These are phyloP conservation scores for Toxonevra muliebris DNA, from an alignment of 2,888 invertebrate species.

Conservation along the genomic window DNA sequence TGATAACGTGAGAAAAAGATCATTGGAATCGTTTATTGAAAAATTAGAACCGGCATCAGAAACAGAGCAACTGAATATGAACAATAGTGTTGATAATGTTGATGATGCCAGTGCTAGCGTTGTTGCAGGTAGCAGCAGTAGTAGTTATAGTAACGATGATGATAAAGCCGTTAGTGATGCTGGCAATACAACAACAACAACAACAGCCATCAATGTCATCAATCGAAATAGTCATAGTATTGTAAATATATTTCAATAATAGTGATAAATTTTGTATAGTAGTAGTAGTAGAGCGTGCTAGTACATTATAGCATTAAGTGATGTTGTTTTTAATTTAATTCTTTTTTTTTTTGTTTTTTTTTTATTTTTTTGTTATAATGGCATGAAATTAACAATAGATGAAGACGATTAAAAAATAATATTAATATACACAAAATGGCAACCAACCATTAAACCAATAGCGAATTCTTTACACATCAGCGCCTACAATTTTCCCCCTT, in stretches of 20 bases:
- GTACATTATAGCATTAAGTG: too few relatives aligned
- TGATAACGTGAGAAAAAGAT: conserved; percentile 36
- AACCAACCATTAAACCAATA: too few relatives aligned
- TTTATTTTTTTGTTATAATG: too few relatives aligned
- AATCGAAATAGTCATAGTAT: conserved; percentile 43
- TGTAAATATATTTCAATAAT: conserved; percentile 47
- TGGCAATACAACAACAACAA: conserved; percentile 27
- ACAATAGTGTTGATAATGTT: neutral
- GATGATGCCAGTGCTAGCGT: conserved; percentile 29
- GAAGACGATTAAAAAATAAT: too few relatives aligned
- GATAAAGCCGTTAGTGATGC: conserved; percentile 23
- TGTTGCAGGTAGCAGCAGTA: conserved; percentile 14
- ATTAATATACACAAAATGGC: too few relatives aligned
- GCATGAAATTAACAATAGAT: too few relatives aligned
- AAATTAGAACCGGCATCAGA: conserved; percentile 46
- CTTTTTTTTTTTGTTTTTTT: too few relatives aligned
- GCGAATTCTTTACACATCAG: too few relatives aligned
- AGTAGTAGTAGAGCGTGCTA: neutral
- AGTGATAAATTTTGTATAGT: conserved; percentile 15
- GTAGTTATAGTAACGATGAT: conserved; percentile 11
- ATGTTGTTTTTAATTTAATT: too few relatives aligned
- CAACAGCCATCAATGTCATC: conserved; percentile 41
- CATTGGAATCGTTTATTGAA: conserved; percentile 27
- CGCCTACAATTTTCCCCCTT: too few relatives aligned
- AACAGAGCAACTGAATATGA: conserved; percentile 24